Evolutionary conservation across 2,888 invertebrate genomes (phyloP).

Genomic region (Craniophora ligustri): DNA sequence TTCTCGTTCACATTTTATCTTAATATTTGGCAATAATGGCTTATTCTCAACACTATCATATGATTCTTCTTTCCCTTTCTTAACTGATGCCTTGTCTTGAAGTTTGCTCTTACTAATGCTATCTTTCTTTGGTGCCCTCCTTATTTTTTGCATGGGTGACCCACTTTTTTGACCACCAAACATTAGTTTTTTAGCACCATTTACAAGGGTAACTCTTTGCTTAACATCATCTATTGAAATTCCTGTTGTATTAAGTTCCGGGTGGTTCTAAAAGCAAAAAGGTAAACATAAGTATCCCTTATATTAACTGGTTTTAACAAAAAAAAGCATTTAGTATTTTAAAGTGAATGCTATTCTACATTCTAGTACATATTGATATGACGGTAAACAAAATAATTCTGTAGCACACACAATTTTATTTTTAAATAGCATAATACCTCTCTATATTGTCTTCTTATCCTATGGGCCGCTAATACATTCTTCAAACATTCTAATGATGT

Average conservation of each 20-base stretch:
- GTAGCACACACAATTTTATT: too few relatives aligned
- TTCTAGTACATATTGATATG: too few relatives aligned
- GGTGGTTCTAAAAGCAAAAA: constrained; percentile 88
- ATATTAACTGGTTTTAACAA: too few relatives aligned
- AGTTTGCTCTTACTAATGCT: constrained; percentile 63
- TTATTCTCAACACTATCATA: constrained; percentile 72
- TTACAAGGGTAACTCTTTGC: constrained; percentile 85
- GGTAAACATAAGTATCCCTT: background rate
- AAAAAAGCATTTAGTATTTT: too few relatives aligned
- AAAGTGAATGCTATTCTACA: too few relatives aligned
- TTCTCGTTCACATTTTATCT: constrained; percentile 81
- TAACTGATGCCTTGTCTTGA: constrained; percentile 60
- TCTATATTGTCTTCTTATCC: constrained; percentile 91
- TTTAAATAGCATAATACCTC: constrained; percentile 75
- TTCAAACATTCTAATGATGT: constrained; percentile 90
- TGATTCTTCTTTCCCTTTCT: constrained; percentile 76
- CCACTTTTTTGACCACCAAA: constrained; percentile 81
- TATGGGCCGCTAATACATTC: constrained; percentile 91
- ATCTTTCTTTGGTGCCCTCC: constrained; percentile 76
- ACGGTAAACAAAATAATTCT: too few relatives aligned
- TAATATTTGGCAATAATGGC: constrained; percentile 79
- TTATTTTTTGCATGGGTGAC: constrained; percentile 70
- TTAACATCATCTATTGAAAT: constrained; percentile 90
- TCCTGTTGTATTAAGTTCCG: constrained; percentile 93
- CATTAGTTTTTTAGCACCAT: constrained; percentile 86